Base-by-base conservation (phyloP, 2,113 vertebrate genomes). In the Daboia siamensis region DNA sequence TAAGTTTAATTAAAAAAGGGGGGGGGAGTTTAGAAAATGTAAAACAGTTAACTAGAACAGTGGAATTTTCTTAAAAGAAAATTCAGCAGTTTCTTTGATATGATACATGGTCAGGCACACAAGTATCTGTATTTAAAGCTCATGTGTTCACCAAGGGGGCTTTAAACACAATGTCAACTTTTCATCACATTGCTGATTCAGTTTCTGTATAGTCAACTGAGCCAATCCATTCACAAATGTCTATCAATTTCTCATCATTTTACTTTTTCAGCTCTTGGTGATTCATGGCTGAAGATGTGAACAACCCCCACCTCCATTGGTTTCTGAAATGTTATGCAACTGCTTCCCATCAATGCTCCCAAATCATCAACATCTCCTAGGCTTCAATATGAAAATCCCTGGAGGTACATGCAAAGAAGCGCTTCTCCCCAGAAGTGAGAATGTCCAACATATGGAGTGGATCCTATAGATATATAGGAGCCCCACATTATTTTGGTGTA, bases 1-100 rank as follows among this genome's bases (percentile, higher is more conserved):
- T 26, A 55, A 90, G 51, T 87, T 69, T 90, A 93, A 90, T 93
- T 87, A 69, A 93, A 93, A 69, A 21, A 15, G 12, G 8, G 4
- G 11, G 15, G 8, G 57, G 5, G 17, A n/a, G 8, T n/a, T 52
- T 12, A 92, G 69, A 85, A 90, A 52, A 59, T 86, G 55, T 85
- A 59, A 29, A 84, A 85, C 17, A 51, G 64, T 7, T 55, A 88
- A 17, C 7, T 55, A 92, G 44, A 23, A 5, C 12, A 46, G 33
- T 59, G 44, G n/a, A 13, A 29, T 87, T 87, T 54, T 46, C 59
- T 20, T 87, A 52, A 55, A 29, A 15, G 11, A n/a, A 87, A 2
- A 26, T 69, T 91, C 46, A 52, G 13, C 20, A 86, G 51, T 69
- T 64, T 46, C 24, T 44, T 90, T 90, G 48, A 80, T 20, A 23